Evolutionary conservation across 1,140 invertebrate genomes (phyloP).

Genomic region (Glomeris maerens): DNA sequence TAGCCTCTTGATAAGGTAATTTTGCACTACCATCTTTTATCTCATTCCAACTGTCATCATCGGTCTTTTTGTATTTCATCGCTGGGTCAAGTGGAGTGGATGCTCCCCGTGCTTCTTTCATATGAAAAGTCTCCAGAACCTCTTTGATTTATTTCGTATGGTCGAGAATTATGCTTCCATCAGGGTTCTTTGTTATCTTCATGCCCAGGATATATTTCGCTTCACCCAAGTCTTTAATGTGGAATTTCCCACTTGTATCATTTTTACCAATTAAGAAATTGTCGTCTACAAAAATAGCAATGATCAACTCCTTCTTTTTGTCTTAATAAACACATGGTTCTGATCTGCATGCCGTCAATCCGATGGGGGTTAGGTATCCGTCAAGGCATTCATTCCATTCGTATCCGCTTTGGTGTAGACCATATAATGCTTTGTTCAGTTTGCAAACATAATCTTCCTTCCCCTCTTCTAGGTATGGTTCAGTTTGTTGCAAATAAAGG

Average conservation of each 20-base stretch:
- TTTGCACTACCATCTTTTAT: too few relatives aligned
- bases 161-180: background rate
- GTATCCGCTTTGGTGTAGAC: background rate
- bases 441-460: constrained; percentile 10
- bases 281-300: background rate
- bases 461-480: constrained; percentile 9
- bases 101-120: background rate
- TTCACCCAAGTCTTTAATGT: too few relatives aligned
- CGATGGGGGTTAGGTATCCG: background rate
- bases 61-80: background rate
- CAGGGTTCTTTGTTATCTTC: background rate
- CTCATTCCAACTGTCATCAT: background rate
- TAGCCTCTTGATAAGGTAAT: background rate
- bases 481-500: constrained; percentile 25
- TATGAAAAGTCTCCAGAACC: background rate
- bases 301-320: background rate
- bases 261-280: too few relatives aligned
- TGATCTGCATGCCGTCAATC: background rate
- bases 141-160: background rate
- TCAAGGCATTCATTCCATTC: constrained; percentile 1
- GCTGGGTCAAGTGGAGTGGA: background rate
- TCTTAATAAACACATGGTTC: background rate
- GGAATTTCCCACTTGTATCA: too few relatives aligned
- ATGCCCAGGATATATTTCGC: background rate
- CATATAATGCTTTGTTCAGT: constrained; percentile 2